Percentiles rank a stretch among this genome's conserved stretches.
phyloP scores from a whole-genome alignment of 2,797 vertebrate genomes.

The Premnoplex brunnescens region DNA sequence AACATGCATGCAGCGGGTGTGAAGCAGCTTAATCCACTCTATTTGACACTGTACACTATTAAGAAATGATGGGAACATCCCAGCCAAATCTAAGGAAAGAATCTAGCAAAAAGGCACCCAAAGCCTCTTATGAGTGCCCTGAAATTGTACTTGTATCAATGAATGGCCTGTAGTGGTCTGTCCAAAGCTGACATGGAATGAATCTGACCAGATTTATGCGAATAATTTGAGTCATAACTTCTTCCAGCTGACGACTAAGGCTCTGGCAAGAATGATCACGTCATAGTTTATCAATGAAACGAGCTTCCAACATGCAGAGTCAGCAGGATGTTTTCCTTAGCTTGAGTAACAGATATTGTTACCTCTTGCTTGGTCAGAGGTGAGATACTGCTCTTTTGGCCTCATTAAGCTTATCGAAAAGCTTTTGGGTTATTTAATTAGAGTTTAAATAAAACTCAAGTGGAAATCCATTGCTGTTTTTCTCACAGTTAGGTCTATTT shows the following conservation, averaged over 20 bases:
- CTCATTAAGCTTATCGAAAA: not conserved
- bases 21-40: not conserved
- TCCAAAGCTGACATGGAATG: not conserved
- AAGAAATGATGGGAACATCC: not conserved
- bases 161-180: constrained; percentile 11
- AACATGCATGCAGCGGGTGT: accelerated
- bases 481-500: not conserved
- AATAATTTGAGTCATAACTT: constrained; percentile 45
- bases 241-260: not conserved
- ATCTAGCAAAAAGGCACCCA: not conserved
- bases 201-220: constrained; percentile 45
- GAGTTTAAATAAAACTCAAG: constrained; percentile 34
- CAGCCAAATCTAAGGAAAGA: not conserved
- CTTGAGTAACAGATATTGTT: constrained; percentile 3
- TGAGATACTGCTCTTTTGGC: constrained; percentile 48
- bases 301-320: not conserved
- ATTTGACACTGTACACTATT: not conserved
- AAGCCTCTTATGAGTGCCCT: not conserved
- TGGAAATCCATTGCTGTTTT: constrained; percentile 28
- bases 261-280: constrained; percentile 25
- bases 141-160: not conserved
- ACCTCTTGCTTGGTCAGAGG: not conserved
- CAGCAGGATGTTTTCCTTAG: constrained; percentile 44
- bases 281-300: constrained; percentile 58
- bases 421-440: constrained; percentile 25